Evolutionary conservation across 2,888 invertebrate genomes (phyloP), one percentile per base, ranked within the genome.

Genomic region (Ischnura elegans): DNA sequence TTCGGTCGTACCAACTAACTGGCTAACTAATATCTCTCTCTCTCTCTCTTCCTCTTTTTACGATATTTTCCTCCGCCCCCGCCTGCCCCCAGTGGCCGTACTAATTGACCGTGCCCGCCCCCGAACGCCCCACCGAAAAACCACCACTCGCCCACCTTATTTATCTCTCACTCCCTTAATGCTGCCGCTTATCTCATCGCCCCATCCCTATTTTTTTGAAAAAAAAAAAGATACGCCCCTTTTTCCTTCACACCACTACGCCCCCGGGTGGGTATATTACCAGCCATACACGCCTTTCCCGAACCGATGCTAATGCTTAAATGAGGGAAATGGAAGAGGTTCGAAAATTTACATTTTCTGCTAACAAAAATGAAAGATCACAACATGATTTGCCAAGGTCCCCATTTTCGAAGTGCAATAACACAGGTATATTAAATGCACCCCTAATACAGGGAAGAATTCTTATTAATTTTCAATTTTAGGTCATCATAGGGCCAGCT

Each of bases 21-120:
- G 61, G 61, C 21, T 61, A 61, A 61, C 61, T 61, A 61, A 61
- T 61, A 61, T 61, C 61, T 61, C 61, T 61, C 25, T 61, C 61
- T 61, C 25, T 21, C 61, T 6, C 8, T 25, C 61, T 4, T 4
- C 61, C 61, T 25, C n/a, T n/a, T n/a, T n/a, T n/a, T n/a, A n/a
- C n/a, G n/a, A n/a, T n/a, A n/a, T n/a, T n/a, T n/a, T n/a, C n/a
- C n/a, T n/a, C n/a, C n/a, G n/a, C n/a, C n/a, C n/a, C 29, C n/a
- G 25, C 76, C 76, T n/a, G 25, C 76, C 76, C 76, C n/a, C n/a
- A n/a, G n/a, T n/a, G 6, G 21, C 61, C 61, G 25, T 61, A 21
- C 61, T 42, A 29, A 29, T 84, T 42, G 61, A 16, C 21, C 61
- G 25, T 8, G 21, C 21, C 61, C 61, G 21, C 61, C 61, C 61